Base-by-base conservation (phyloP, 2,888 invertebrate genomes). In the Gortyna flavago region DNA sequence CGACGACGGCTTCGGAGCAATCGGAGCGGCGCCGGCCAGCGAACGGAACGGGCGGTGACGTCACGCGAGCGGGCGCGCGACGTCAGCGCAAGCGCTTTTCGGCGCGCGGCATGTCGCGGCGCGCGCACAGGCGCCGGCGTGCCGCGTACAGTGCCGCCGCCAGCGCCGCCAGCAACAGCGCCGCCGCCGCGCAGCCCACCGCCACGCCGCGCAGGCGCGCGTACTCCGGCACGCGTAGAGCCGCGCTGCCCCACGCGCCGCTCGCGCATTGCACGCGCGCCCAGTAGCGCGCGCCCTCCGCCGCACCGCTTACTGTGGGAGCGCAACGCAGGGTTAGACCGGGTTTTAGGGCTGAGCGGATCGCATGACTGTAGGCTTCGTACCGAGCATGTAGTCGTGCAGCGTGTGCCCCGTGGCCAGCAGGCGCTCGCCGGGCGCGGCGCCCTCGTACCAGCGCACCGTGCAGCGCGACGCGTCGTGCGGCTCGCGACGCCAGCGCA, bases 191-290 rank as follows among this genome's bases (percentile, higher is more conserved):
- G 80, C 98, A 97, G 72, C 98, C 98, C 90, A 97, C 97, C 57
- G 98, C 97, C 85, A 98, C 97, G 51, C 98, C 98, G 76, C 98
- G 97, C 93, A 98, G 97, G 79, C 97, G 97, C 83, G 97, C 97
- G 93, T 97, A 98, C 71, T 97, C 97, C 65, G 98, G 98, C 88
- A 98, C 98, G 81, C 97, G 97, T 77, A 98, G 94, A 78, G 96
- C 95, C 69, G 98, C 97, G 87, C 97, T 97, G 68, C 97, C 97
- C 85, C 97, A 97, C 66, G 97, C 96, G n/a, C 97, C 97, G 86
- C 97, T 96, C 86, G 97, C 97, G 90, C 98, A 98, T 81, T 97
- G 93, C 79, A 99, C 98, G 94, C 98, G 98, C 90, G 98, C 98
- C 89, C 97, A 97, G 93, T 98, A 98, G 72, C 96, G 97, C 88